phyloP scores from a whole-genome alignment of 2,113 vertebrate genomes.

The Brienomyrus longianalis region DNA sequence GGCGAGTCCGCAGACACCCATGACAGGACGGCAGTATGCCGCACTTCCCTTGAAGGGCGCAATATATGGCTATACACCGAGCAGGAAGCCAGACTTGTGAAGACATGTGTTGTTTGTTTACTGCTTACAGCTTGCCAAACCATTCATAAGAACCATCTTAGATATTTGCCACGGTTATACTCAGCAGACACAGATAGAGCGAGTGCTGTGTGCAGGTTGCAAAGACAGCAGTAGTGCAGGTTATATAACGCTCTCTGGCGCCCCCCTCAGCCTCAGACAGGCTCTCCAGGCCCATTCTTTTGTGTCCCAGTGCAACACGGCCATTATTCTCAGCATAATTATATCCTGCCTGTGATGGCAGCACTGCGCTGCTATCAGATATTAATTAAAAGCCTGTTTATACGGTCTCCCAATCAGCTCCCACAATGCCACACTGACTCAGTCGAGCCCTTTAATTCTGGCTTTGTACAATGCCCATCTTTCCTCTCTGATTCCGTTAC shows the following conservation, averaged over 20 bases:
- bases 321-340: constrained; percentile 21
- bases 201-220: neutral
- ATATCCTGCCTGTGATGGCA: constrained; percentile 4
- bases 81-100: neutral
- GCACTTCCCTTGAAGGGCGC: neutral
- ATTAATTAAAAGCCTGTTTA: constrained; percentile 27
- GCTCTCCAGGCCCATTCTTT: neutral
- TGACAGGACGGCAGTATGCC: neutral
- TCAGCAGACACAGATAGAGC: neutral
- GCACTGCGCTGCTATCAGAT: neutral
- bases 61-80: neutral
- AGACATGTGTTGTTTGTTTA: neutral
- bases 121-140: neutral
- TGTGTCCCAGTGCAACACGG: constrained; percentile 11
- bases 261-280: neutral
- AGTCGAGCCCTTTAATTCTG: neutral
- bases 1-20: neutral
- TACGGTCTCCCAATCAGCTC: constrained; percentile 10
- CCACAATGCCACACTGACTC: neutral
- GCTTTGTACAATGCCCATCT: neutral
- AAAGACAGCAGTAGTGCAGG: neutral
- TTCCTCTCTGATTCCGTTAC: neutral
- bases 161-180: neutral
- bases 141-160: neutral
- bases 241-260: neutral